These are phyloP conservation scores for Megastigmus dorsalis DNA, from an alignment of 2,888 invertebrate genomes.

Conservation along the genomic window DNA sequence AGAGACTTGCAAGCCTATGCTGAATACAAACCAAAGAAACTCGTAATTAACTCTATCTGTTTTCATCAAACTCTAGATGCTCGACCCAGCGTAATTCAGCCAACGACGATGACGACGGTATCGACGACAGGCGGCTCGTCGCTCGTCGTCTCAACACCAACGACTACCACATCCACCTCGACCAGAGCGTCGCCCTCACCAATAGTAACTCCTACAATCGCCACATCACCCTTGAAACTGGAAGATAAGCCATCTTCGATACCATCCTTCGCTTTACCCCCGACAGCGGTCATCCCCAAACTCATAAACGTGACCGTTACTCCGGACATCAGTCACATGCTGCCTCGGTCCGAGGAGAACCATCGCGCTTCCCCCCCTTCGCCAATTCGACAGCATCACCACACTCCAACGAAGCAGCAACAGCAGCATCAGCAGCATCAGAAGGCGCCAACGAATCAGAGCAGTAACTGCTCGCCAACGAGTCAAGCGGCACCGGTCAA, in stretches of 20 bases:
- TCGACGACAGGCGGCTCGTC: conserved; percentile 6
- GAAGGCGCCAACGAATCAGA: conserved; percentile 44
- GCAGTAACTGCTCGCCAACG: conserved; percentile 45
- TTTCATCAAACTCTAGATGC: conserved; percentile 41
- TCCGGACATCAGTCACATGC: conserved; percentile 74
- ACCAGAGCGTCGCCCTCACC: conserved; percentile 4
- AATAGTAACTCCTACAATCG: background rate
- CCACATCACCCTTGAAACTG: conserved; percentile 1
- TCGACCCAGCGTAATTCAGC: conserved; percentile 76
- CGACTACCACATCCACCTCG: conserved; percentile 58
- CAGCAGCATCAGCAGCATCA: conserved; percentile 43
- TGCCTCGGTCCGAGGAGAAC: conserved; percentile 67
- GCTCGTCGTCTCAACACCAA: conserved; percentile 67
- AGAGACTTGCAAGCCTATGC: too few species aligned
- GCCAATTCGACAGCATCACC: conserved; percentile 18
- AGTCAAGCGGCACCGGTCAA: conserved; percentile 51
- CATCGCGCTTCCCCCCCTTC: conserved; percentile 42
- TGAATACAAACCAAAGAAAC: too few species aligned
- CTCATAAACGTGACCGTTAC: conserved; percentile 75
- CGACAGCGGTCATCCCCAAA: conserved; percentile 68
- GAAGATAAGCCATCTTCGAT: conserved; percentile 19
- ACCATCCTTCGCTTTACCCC: conserved; percentile 69
- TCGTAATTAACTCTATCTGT: background rate
- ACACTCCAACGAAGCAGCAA: conserved; percentile 16
- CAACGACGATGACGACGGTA: conserved; percentile 75